Evolutionary conservation across 2,113 vertebrate species (phyloP), one percentile per base, ranked within the genome.

Genomic region (Pollachius pollachius): DNA sequence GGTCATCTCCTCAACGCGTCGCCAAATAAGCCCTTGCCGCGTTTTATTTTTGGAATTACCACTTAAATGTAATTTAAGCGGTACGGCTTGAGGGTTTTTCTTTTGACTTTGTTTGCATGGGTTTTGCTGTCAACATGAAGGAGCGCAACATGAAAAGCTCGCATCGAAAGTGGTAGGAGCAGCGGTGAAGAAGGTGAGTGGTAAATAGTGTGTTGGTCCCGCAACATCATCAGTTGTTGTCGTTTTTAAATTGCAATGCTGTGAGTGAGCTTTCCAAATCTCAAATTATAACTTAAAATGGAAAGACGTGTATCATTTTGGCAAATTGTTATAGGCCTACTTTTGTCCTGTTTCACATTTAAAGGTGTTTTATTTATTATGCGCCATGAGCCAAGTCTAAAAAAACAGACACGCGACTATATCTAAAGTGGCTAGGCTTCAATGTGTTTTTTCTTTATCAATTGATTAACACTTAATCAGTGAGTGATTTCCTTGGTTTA

Each of bases 111-210:
- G 71, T 11, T 34, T 71, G 65, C 59, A 27, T 52, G 77, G 76
- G 71, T 56, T n/a, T 57, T 60, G 65, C 1, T n/a, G 62, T n/a
- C 65, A 71, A 78, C 64, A 87, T 85, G 90, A 73, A 85, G 73
- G 82, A 77, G 77, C 74, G 69, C 66, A 75, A 58, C 76, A 30
- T 84, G 56, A 85, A 79, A 78, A 81, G 61, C 61, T 18, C 48
- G 23, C 15, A 71, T 76, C 41, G 73, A 71, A 87, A 89, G 83
- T 85, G 84, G 79, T 76, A 30, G 67, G 70, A 82, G 85, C 21
- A 27, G 21, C 41, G 9, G 41, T 48, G 41, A 13, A 48, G 41
- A 48, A 48, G 41, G 41, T 48, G 12, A 48, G 12, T 48, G 11
- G 41, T 48, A 2, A 48, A 8, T 48, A 48, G 12, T 41, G 21